Conservation (phyloP, 2,113 vertebrate species). For the Neogobius melanostomus region DNA sequence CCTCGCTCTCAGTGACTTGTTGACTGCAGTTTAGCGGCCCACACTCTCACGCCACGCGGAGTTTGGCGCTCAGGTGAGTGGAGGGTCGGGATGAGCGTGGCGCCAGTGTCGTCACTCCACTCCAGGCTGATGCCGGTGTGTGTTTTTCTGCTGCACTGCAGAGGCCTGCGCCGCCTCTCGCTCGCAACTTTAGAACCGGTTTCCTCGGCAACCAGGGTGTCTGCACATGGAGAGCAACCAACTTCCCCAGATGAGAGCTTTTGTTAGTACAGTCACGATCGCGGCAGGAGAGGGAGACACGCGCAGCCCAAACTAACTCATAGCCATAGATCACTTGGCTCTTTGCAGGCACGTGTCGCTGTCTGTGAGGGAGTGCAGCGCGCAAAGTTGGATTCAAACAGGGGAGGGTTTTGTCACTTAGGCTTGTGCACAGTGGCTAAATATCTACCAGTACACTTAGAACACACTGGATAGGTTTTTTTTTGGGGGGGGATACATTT, state of each 20-base stretch:
- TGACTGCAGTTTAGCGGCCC: slow-evolving; percentile 48
- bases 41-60: slow-evolving; percentile 25
- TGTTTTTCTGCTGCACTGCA: slow-evolving; percentile 75
- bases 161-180: slow-evolving; percentile 67
- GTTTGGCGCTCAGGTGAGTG: slow-evolving; percentile 28
- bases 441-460: not conserved
- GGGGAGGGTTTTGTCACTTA: not conserved
- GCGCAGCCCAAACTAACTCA: slow-evolving; percentile 41
- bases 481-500: no score
- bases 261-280: slow-evolving; percentile 73
- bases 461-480: no score
- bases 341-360: slow-evolving; percentile 41
- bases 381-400: slow-evolving; percentile 23
- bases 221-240: slow-evolving; percentile 75
- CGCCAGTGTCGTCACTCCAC: slow-evolving; percentile 54
- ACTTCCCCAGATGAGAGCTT: slow-evolving; percentile 72
- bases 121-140: slow-evolving; percentile 64
- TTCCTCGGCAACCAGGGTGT: slow-evolving; percentile 76
- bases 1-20: slow-evolving; percentile 58
- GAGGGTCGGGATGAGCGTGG: slow-evolving; percentile 51
- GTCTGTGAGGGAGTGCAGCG: slow-evolving; percentile 43
- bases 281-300: slow-evolving; percentile 43
- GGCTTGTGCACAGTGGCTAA: not conserved
- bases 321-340: slow-evolving; percentile 50
- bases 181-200: slow-evolving; percentile 74